phyloP scores from a whole-genome alignment of 2,797 vertebrate species.

The Masticophis lateralis region DNA sequence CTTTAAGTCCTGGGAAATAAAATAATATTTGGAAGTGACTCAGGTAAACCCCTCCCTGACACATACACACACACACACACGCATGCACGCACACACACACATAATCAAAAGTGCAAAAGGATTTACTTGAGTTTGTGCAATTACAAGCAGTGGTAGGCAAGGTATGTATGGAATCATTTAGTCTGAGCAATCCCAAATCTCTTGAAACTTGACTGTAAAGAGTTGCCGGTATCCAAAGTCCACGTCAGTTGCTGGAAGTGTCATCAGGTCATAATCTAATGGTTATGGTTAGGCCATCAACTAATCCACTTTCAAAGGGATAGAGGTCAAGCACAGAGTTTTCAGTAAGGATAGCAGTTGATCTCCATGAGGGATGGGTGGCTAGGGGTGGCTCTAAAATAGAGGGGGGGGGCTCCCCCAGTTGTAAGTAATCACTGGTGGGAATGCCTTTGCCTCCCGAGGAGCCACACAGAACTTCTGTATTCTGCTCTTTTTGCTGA shows the following conservation, averaged over 20 bases:
- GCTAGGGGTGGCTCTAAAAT: not conserved
- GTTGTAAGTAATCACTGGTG: not conserved
- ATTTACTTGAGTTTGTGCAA: not conserved
- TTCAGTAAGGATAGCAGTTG: not conserved
- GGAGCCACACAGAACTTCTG: not conserved
- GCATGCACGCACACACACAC: no score
- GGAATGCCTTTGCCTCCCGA: not conserved
- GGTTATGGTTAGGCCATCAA: not conserved
- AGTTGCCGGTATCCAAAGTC: not conserved
- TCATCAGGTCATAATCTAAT: not conserved
- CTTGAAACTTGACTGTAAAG: not conserved
- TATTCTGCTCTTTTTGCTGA: not conserved
- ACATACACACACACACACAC: not conserved
- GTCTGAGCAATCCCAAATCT: not conserved
- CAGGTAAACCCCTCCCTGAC: not conserved
- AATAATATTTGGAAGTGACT: not conserved
- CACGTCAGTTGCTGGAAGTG: not conserved
- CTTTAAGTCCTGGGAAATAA: not conserved
- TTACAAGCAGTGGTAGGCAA: not conserved
- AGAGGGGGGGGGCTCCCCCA: fast-evolving
- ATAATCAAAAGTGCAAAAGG: not conserved
- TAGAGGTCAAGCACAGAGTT: not conserved
- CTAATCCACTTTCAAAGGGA: not conserved
- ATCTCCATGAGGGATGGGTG: not conserved
- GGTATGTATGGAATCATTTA: not conserved